Base-by-base conservation (phyloP, 2,888 invertebrate species). In the Xanthorhoe spadicearia region DNA sequence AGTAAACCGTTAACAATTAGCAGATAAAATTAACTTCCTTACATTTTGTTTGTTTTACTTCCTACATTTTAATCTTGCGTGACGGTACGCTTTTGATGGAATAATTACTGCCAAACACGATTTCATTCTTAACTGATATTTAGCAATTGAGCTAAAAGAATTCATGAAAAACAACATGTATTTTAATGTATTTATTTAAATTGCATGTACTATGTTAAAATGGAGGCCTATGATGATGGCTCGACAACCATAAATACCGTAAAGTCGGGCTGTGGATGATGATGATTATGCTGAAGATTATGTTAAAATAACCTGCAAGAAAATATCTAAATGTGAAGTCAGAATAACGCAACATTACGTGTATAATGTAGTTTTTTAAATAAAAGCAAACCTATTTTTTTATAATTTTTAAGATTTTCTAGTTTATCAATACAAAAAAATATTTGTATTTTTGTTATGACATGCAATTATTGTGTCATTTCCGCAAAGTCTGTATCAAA, bases 21-120 rank as follows among this genome's bases (percentile, higher is more conserved):
- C n/a, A n/a, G n/a, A n/a, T n/a, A n/a, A 7, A 18, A 13, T 13
- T 54, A 8, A 61, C 35, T 61, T 61, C 61, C 61, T 49, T 35
- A n/a, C 3, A 17, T 3, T 23, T 56, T 55, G 49, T 61, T 61
- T 54, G 53, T 48, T 56, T 17, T 50, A 28, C 32, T 63, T 63
- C 57, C 56, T 49, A 38, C 38, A n/a, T 49, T 35, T 2, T 50
- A 50, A 61, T 51, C 28, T 43, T 18, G 57, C 57, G 57, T 51
- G 52, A 48, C 63, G 56, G 9, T 43, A 23, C 35, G 49, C 15
- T 15, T 51, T 56, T 15, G 23, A 55, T 56, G 50, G 15, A 46
- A 28, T 62, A 43, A 51, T 56, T 46, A 28, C 15, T 10, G 2
- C 7, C 10, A 18, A 18, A 46, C 46, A 53, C 52, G 28, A 60